Conservation (phyloP, 2,888 invertebrate species). For the Heterodera filipjevi region DNA sequence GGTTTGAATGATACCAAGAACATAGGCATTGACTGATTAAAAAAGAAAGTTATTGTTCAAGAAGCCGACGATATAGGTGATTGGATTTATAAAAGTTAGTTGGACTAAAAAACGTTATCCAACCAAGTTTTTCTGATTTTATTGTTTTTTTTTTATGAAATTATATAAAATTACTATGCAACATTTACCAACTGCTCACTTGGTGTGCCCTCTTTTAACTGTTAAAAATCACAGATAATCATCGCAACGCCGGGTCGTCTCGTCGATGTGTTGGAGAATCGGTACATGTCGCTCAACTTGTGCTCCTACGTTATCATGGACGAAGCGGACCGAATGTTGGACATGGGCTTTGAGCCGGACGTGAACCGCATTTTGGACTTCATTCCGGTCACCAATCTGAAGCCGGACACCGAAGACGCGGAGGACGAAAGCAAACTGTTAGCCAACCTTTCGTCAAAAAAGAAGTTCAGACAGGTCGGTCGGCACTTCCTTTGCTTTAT, state of each 20-base stretch:
- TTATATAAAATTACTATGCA: too few relatives aligned
- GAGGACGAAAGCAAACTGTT: conserved; percentile 88
- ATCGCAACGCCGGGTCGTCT: conserved; percentile 99
- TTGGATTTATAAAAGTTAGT: too few relatives aligned
- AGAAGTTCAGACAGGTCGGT: conserved; percentile 81
- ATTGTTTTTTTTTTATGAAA: too few relatives aligned
- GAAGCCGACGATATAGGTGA: too few relatives aligned
- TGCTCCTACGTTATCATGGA: conserved; percentile 90
- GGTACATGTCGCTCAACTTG: conserved; percentile 91
- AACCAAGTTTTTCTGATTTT: too few relatives aligned
- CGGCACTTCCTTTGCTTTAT: not conserved
- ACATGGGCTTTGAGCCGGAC: conserved; percentile 97
- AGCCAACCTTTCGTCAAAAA: conserved; percentile 90
- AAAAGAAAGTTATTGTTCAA: too few relatives aligned
- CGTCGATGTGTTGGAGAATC: conserved; percentile 95
- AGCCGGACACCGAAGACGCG: conserved; percentile 96
- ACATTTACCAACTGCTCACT: too few relatives aligned
- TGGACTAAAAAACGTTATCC: too few relatives aligned
- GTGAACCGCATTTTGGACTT: conserved; percentile 95
- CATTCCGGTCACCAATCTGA: conserved; percentile 95
- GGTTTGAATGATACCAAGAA: too few relatives aligned
- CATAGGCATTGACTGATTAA: too few relatives aligned
- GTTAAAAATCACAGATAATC: conserved; percentile 82
- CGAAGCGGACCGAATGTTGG: conserved; percentile 97
- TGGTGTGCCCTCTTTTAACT: too few relatives aligned